phyloP scores from a whole-genome alignment of 1,140 invertebrate genomes.

The Orchesella cincta region DNA sequence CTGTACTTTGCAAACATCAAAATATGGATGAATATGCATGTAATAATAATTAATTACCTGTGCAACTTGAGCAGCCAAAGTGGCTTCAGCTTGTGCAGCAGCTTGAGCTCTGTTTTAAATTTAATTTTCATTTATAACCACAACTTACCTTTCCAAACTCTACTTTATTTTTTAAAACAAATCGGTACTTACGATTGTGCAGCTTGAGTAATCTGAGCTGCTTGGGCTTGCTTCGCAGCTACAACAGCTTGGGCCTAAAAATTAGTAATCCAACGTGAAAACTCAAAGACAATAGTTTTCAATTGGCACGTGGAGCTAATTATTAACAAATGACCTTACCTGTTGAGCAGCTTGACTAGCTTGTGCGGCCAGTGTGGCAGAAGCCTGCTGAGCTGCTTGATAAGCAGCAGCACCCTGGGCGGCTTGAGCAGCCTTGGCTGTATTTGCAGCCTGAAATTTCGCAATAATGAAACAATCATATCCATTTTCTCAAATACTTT shows the following conservation, averaged over 20 bases:
- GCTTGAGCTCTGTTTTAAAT: conserved; percentile 33
- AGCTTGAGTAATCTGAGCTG: conserved; percentile 40
- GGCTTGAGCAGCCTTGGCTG: conserved; percentile 46
- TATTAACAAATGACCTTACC: conserved; percentile 15
- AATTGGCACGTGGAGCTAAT: not conserved
- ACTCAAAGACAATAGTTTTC: not conserved
- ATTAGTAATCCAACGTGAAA: not conserved
- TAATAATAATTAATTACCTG: conserved; percentile 36
- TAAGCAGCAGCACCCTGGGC: conserved; percentile 41
- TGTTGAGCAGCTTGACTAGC: conserved; percentile 41
- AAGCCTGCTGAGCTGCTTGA: conserved; percentile 47
- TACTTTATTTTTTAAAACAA: not conserved
- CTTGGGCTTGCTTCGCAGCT: conserved; percentile 51
- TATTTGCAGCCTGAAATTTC: conserved; percentile 41
- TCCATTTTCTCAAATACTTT: not conserved
- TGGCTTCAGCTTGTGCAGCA: conserved; percentile 42
- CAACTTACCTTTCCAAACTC: not conserved
- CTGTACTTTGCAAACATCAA: no score
- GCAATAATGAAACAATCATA: not conserved
- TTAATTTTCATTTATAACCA: not conserved
- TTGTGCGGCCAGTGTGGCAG: conserved; percentile 44
- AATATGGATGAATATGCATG: no score
- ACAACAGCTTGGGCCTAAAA: conserved; percentile 49
- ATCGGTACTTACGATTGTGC: conserved; percentile 34
- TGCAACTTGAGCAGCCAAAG: conserved; percentile 46